These are phyloP conservation scores for Tapirus indicus DNA, from an alignment of 2,797 vertebrate genomes.

Conservation along the genomic window DNA sequence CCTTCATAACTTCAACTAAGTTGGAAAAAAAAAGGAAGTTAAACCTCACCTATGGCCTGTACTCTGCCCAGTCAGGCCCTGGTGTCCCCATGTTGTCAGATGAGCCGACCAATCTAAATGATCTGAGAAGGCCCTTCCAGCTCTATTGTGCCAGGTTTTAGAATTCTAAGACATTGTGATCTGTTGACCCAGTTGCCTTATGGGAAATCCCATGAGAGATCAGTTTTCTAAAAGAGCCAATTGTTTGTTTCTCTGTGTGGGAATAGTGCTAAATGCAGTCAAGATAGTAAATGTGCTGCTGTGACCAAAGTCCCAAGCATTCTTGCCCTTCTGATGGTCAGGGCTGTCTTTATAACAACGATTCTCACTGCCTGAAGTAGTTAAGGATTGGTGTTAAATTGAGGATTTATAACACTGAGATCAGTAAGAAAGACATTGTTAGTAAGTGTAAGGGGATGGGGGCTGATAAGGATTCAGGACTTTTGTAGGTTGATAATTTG, in stretches of 20 bases:
- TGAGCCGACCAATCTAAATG: slow-evolving; percentile 45
- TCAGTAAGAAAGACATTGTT: slow-evolving; percentile 11
- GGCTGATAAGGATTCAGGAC: background rate
- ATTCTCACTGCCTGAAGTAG: slow-evolving; percentile 17
- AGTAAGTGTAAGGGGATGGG: slow-evolving; percentile 9
- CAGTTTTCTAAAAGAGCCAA: slow-evolving; percentile 60
- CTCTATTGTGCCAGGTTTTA: slow-evolving; percentile 48
- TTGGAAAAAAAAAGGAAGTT: background rate
- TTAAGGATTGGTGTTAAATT: slow-evolving; percentile 39
- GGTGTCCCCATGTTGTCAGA: slow-evolving; percentile 33
- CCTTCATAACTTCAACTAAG: slow-evolving; percentile 47
- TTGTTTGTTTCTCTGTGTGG: slow-evolving; percentile 55
- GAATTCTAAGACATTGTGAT: slow-evolving; percentile 42
- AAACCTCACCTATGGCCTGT: background rate
- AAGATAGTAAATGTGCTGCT: slow-evolving; percentile 46
- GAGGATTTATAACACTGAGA: background rate
- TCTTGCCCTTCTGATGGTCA: slow-evolving; percentile 50
- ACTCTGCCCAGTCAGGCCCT: background rate
- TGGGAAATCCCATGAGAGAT: slow-evolving; percentile 20
- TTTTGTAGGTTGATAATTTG: slow-evolving; percentile 26
- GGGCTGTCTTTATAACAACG: slow-evolving; percentile 26
- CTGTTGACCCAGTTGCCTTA: slow-evolving; percentile 42
- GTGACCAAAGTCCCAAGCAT: slow-evolving; percentile 36
- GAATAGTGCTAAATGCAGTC: slow-evolving; percentile 34
- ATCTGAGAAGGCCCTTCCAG: slow-evolving; percentile 26